Evolutionary conservation across 2,888 invertebrate genomes (phyloP).

Genomic region (Chymomyza caudatula): DNA sequence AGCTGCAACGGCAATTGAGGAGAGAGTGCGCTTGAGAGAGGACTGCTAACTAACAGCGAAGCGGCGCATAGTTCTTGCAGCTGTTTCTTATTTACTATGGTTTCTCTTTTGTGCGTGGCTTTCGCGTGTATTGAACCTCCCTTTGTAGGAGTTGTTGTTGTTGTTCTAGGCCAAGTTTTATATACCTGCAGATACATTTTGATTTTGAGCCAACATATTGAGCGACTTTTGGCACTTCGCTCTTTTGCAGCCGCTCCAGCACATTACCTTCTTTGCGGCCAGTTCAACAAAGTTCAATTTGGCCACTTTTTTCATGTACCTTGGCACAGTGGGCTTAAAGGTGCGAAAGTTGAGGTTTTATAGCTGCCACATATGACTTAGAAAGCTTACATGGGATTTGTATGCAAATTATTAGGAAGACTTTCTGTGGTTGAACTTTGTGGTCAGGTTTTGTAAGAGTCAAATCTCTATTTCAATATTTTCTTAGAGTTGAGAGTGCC

Average conservation of each 20-base stretch:
- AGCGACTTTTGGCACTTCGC: conserved; percentile 24
- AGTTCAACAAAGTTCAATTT: not conserved
- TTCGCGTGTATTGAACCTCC: conserved; percentile 38
- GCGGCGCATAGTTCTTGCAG: conserved; percentile 45
- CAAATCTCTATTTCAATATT: too few relatives aligned
- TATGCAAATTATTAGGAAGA: not conserved
- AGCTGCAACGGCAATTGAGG: not conserved
- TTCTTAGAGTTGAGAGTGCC: too few relatives aligned
- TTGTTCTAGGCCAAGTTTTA: conserved; percentile 54
- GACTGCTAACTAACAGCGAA: not conserved
- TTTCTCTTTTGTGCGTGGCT: conserved; percentile 25
- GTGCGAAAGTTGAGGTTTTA: not conserved
- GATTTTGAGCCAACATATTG: conserved; percentile 32
- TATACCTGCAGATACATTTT: conserved; percentile 34
- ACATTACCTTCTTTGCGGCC: conserved; percentile 1
- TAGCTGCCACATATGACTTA: not conserved
- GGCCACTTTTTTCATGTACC: conserved; percentile 27
- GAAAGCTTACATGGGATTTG: not conserved
- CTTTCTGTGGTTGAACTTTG: too few relatives aligned
- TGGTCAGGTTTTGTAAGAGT: too few relatives aligned
- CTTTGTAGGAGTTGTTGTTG: conserved; percentile 34
- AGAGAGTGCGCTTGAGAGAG: not conserved
- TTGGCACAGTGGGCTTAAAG: not conserved
- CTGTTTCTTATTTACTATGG: conserved; percentile 71
- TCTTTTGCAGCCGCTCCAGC: not conserved